Evolutionary conservation across 2,888 invertebrate genomes (phyloP).

Genomic region (Torymus texanus): DNA sequence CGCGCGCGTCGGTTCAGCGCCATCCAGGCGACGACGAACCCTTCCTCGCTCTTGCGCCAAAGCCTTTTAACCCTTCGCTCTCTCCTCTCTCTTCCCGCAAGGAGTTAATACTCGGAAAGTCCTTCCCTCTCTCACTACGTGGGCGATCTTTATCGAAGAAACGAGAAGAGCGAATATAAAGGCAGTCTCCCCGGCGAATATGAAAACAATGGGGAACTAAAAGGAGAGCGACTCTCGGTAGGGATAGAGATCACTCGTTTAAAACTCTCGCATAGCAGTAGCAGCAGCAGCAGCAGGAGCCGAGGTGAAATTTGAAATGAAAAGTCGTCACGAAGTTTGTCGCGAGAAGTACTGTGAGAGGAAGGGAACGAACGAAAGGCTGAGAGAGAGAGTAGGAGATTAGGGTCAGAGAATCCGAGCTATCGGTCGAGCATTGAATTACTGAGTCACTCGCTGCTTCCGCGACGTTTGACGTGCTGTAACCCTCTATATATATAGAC

Average conservation of each 20-base stretch:
- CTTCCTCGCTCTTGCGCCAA: too few relatives aligned
- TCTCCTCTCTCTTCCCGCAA: not conserved
- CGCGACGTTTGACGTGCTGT: constrained; percentile 20
- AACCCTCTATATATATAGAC: not conserved
- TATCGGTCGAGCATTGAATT: constrained; percentile 56
- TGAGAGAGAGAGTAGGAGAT: constrained; percentile 42
- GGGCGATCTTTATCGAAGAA: constrained; percentile 27
- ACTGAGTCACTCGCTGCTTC: constrained; percentile 2
- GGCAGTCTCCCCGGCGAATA: not conserved
- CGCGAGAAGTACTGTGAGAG: too few relatives aligned
- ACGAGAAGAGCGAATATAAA: not conserved
- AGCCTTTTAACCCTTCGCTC: too few relatives aligned
- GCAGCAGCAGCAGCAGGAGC: too few relatives aligned
- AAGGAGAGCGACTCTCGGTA: constrained; percentile 55
- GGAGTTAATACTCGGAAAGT: constrained; percentile 9
- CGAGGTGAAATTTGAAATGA: constrained; percentile 59
- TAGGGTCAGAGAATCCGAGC: constrained; percentile 56
- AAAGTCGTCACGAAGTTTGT: constrained; percentile 56
- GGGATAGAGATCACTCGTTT: constrained; percentile 61
- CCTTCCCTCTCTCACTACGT: not conserved
- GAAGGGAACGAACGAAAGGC: not conserved
- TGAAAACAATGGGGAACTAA: constrained; percentile 40
- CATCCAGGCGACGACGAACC: too few relatives aligned
- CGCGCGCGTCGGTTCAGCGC: too few relatives aligned
- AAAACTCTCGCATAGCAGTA: constrained; percentile 57